phyloP scores from a whole-genome alignment of 2,113 vertebrate species.

The Protomyctophum bolini region DNA sequence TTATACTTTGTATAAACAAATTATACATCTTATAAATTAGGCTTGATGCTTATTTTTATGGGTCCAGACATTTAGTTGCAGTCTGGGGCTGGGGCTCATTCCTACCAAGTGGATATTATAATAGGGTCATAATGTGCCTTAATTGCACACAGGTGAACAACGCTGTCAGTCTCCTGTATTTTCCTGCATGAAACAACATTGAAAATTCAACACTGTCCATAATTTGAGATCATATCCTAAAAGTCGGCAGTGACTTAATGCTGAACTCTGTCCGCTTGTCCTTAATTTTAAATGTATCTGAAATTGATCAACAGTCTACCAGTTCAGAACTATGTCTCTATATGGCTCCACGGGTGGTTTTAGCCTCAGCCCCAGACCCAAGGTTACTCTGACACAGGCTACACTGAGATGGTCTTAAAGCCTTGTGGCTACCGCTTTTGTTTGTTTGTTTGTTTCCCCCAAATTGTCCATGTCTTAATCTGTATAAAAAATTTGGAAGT shows the following conservation, averaged over 20 bases:
- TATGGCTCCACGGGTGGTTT: slow-evolving; percentile 47
- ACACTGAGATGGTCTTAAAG: slow-evolving; percentile 55
- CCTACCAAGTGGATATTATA: slow-evolving; percentile 52
- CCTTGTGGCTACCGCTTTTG: slow-evolving; percentile 54
- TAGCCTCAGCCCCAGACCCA: slow-evolving; percentile 64
- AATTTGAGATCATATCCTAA: slow-evolving; percentile 33
- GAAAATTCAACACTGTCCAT: slow-evolving; percentile 3
- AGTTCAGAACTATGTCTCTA: slow-evolving; percentile 35
- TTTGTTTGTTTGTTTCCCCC: slow-evolving; percentile 45
- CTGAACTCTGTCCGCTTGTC: slow-evolving; percentile 2
- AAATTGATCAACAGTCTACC: slow-evolving; percentile 18
- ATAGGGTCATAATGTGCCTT: slow-evolving; percentile 69
- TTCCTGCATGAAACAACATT: neutral
- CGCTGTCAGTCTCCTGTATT: slow-evolving; percentile 16
- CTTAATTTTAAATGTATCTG: slow-evolving; percentile 16
- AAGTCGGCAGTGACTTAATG: slow-evolving; percentile 25
- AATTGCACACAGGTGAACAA: slow-evolving; percentile 44
- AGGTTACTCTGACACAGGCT: slow-evolving; percentile 63
- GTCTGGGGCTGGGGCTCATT: slow-evolving; percentile 65
- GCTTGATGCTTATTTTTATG: slow-evolving; percentile 31
- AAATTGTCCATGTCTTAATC: slow-evolving; percentile 13
- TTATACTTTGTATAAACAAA: no score
- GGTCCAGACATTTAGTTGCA: slow-evolving; percentile 49
- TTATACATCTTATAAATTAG: no score
- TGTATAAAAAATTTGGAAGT: slow-evolving; percentile 66